Evolutionary conservation across 2,797 vertebrate species (phyloP).

Genomic region (Hypotaenidia okinawae): DNA sequence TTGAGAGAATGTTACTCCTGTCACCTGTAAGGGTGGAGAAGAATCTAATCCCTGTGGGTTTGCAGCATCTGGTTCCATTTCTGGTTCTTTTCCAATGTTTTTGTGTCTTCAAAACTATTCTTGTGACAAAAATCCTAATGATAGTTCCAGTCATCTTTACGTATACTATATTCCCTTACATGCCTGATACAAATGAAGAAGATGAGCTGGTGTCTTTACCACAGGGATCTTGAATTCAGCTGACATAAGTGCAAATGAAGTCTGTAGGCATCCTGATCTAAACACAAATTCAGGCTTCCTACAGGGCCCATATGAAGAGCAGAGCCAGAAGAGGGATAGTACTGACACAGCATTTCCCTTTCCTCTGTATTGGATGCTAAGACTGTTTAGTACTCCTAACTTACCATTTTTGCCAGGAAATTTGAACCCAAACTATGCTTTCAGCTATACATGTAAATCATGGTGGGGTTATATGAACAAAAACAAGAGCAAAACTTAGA

Average conservation of each 20-base stretch:
- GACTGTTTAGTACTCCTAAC: background rate
- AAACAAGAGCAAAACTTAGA: conserved; percentile 55
- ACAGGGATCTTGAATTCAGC: background rate
- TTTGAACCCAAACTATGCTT: background rate
- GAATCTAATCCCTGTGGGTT: background rate
- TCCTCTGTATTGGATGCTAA: background rate
- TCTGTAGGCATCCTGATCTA: background rate
- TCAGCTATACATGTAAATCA: conserved; percentile 18
- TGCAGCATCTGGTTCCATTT: background rate
- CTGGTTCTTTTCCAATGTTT: background rate
- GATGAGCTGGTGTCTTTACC: background rate
- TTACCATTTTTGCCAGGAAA: background rate
- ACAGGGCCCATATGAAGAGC: background rate
- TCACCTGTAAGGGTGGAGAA: background rate
- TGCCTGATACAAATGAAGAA: background rate
- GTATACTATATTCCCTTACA: background rate
- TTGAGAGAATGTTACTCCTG: background rate
- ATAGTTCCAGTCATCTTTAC: background rate
- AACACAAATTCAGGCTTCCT: background rate
- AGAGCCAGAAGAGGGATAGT: background rate
- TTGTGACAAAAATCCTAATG: background rate
- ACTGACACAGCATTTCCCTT: background rate
- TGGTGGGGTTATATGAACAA: conserved; percentile 14
- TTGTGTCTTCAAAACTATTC: background rate
- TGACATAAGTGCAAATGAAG: background rate